phyloP scores from a whole-genome alignment of 1,140 invertebrate species.

The Eubasilissa regina region DNA sequence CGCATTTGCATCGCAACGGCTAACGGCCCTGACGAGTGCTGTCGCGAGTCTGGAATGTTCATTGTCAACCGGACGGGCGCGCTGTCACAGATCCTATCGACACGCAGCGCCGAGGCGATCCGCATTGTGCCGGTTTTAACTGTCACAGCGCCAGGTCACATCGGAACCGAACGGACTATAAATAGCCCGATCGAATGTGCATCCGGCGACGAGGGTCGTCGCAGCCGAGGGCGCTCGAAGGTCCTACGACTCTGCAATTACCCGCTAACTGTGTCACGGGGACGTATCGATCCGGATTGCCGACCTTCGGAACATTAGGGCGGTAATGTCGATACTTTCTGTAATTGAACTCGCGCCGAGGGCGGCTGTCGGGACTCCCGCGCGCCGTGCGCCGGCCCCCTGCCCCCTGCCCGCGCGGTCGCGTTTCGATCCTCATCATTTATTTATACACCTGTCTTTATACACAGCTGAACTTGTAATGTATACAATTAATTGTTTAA shows the following conservation, averaged over 20 bases:
- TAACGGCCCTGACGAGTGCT: too few relatives aligned
- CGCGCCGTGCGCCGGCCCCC: too few relatives aligned
- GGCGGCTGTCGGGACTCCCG: too few relatives aligned
- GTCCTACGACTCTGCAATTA: not conserved
- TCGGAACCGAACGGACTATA: not conserved
- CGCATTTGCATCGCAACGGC: too few relatives aligned
- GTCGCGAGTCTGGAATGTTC: too few relatives aligned
- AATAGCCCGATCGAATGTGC: not conserved
- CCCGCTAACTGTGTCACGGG: not conserved
- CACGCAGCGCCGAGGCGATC: too few relatives aligned
- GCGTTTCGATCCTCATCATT: too few relatives aligned
- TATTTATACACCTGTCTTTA: not conserved
- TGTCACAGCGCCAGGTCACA: not conserved
- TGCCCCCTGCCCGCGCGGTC: too few relatives aligned
- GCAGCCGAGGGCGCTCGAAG: not conserved
- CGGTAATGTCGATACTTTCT: constrained; percentile 22
- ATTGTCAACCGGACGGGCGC: too few relatives aligned
- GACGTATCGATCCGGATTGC: not conserved
- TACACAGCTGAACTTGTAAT: not conserved
- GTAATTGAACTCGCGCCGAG: constrained; percentile 37
- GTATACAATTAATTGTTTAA: too few relatives aligned
- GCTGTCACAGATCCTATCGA: too few relatives aligned
- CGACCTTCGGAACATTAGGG: not conserved
- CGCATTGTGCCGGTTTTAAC: too few relatives aligned
- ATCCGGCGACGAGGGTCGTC: not conserved